A percentile compares a stretch with the other conserved stretches of the same genome.
Evolutionary conservation across 2,113 vertebrate genomes (phyloP).

Genomic region (Donacobius atricapilla): DNA sequence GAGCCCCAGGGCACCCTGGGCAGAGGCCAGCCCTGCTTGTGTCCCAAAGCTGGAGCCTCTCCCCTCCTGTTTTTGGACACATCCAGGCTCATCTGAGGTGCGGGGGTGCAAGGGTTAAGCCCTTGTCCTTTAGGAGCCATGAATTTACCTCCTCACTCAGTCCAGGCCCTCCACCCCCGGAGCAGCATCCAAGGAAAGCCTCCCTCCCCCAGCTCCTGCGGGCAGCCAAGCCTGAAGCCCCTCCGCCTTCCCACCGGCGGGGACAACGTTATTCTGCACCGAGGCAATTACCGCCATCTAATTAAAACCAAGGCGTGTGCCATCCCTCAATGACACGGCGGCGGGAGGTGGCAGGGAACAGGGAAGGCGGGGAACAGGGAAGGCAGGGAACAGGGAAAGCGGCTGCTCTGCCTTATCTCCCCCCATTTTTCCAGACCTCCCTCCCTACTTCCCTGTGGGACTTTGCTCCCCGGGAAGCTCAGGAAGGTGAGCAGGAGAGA

Average conservation of each 20-base stretch:
- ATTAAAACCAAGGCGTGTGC: slow-evolving; percentile 41
- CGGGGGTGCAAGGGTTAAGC: neutral
- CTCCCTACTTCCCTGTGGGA: neutral
- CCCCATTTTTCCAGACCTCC: neutral
- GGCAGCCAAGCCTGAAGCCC: slow-evolving; percentile 46
- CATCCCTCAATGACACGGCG: slow-evolving; percentile 26
- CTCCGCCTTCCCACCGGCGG: neutral
- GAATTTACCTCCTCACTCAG: neutral
- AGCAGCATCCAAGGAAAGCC: neutral
- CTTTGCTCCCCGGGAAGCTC: neutral
- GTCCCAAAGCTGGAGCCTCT: neutral
- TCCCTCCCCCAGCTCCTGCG: neutral
- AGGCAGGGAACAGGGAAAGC: neutral
- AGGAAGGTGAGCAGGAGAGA: neutral
- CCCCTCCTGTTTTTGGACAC: neutral
- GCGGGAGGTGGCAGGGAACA: neutral
- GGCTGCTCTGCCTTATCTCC: neutral
- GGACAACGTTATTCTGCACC: neutral
- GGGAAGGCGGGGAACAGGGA: neutral
- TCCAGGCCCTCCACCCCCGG: neutral
- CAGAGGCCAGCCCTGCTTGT: neutral
- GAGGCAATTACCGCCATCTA: slow-evolving; percentile 48
- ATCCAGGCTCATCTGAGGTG: neutral
- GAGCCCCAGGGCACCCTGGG: neutral
- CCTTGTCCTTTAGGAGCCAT: neutral